A percentile compares a stretch with the other conserved stretches of the same genome.
These are phyloP conservation scores for Pseudomugil gertrudae DNA, from an alignment of 2,797 vertebrate species.

Conservation along the genomic window DNA sequence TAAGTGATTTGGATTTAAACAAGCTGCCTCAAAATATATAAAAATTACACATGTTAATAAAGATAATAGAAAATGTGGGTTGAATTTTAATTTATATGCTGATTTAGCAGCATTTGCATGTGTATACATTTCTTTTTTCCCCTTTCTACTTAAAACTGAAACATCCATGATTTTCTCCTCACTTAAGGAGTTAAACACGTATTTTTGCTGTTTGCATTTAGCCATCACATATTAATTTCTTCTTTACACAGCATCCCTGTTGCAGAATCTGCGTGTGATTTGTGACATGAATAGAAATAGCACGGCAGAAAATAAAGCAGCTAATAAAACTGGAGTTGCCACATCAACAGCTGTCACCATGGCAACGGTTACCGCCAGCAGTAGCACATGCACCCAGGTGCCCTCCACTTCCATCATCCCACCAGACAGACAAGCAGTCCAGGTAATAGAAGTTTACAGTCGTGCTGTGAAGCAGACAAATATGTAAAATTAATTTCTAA, in stretches of 20 bases:
- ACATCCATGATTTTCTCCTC: too few relatives aligned
- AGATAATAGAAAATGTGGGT: not conserved
- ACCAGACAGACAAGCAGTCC: conserved; percentile 89
- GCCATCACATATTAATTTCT: conserved; percentile 1
- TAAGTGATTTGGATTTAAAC: not conserved
- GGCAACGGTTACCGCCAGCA: conserved; percentile 76
- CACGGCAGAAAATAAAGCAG: conserved; percentile 82
- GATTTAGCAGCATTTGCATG: not conserved
- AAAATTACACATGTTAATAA: not conserved
- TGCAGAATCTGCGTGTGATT: conserved; percentile 48
- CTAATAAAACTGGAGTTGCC: conserved; percentile 69
- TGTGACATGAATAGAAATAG: conserved; percentile 66
- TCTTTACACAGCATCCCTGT: conserved; percentile 43
- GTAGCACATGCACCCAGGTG: conserved; percentile 67
- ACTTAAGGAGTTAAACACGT: too few relatives aligned
- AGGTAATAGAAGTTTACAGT: conserved; percentile 78
- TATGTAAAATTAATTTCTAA: not conserved
- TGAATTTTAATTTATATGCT: not conserved
- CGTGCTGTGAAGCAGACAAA: not conserved
- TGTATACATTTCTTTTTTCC: not conserved
- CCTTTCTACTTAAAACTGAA: too few relatives aligned
- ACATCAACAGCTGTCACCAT: conserved; percentile 78
- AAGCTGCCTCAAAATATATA: not conserved
- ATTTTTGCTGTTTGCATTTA: not conserved
- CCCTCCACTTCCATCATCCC: conserved; percentile 86